Base-by-base conservation (phyloP, 2,113 vertebrate species). In the Heloderma charlesbogerti region DNA sequence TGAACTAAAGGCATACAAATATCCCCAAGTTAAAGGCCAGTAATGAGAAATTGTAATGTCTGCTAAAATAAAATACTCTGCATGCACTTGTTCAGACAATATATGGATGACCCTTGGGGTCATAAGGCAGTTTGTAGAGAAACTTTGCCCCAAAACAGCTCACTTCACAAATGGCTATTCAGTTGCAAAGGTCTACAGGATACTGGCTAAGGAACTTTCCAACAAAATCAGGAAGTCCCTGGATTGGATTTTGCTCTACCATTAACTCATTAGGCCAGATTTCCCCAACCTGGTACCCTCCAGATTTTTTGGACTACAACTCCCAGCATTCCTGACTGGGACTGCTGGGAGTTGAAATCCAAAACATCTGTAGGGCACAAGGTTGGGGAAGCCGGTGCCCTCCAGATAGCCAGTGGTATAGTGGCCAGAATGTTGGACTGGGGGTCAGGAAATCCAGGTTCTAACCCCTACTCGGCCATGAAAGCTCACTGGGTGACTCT, bases 1-100 rank as follows among this genome's bases (percentile, higher is more conserved):
- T 94, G 83, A 96, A 95, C 88, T 97, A 96, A 94, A 96, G 81
- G 86, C 94, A 95, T 92, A 94, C 94, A 89, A 96, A 94, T 54
- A 92, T 89, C 94, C 90, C 85, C 71, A 95, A 91, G 27, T 43
- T 92, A 43, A 74, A 57, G 96, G 69, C 40, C 72, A 90, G 84
- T 94, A 95, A 95, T 84, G 95, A 94, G 71, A 95, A 96, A 94
- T 82, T 93, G 77, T 94, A 48, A 90, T 95, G 71, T 82, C 84
- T 96, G 89, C 90, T 92, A 88, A 95, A 94, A 88, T 74, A 66
- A 92, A 94, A 43, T 31, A 87, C 13, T 67, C 40, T 87, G 13
- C 6, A 89, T 37, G 72, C 94, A 92, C 78, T 91, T 86, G 60
- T 43, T 87, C 91, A 74, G 84, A 66, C 89, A 93, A 75, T 90